Evolutionary conservation across 2,888 invertebrate genomes (phyloP).

Genomic region (Raillietiella orientalis): DNA sequence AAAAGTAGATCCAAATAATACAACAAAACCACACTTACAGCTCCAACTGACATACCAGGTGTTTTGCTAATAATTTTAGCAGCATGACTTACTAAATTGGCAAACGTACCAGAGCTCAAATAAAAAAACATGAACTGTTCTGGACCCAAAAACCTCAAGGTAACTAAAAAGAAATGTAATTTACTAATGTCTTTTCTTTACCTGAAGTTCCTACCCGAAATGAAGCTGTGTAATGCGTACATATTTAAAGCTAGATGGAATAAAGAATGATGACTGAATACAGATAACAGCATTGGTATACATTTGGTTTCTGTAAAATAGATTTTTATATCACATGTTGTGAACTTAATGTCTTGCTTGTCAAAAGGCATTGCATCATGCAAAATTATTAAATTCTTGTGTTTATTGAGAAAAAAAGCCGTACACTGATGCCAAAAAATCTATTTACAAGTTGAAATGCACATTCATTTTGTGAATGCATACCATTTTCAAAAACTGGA

Average conservation of each 20-base stretch:
- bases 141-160: conserved; percentile 38
- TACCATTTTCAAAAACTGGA: too few species aligned
- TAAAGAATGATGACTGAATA: conserved; percentile 65
- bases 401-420: too few species aligned
- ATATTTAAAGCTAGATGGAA: conserved; percentile 74
- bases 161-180: conserved; percentile 17
- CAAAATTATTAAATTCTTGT: too few species aligned
- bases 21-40: conserved; percentile 25
- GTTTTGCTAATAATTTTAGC: conserved; percentile 34
- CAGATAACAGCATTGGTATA: conserved; percentile 68
- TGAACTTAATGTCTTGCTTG: too few species aligned
- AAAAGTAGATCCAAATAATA: conserved; percentile 2
- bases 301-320: conserved; percentile 28
- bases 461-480: too few species aligned
- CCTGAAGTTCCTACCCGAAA: too few species aligned
- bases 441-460: too few species aligned
- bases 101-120: conserved; percentile 51
- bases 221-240: conserved; percentile 74
- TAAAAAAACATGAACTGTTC: conserved; percentile 79
- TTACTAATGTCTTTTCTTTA: conserved; percentile 1
- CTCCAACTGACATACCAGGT: conserved; percentile 55
- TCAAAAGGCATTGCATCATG: too few species aligned
- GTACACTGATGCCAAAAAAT: too few species aligned
- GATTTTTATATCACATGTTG: too few species aligned
- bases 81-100: conserved; percentile 49